Conservation (phyloP, 2,797 vertebrate species). For the Rhodeus uyekii region DNA sequence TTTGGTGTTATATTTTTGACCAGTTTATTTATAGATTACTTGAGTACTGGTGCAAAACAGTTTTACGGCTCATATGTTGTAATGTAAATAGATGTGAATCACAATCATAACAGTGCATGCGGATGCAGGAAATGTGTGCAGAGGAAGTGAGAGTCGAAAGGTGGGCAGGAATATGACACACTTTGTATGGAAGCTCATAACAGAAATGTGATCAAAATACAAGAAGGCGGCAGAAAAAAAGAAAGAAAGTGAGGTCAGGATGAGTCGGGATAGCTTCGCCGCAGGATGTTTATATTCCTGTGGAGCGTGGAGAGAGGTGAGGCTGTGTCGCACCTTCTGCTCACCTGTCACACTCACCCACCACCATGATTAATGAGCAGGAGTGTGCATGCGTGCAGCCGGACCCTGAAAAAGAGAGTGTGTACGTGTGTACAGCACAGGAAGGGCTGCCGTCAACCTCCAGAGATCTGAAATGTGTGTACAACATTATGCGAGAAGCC, state of each 20-base stretch:
- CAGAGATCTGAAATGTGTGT: slow-evolving; percentile 31
- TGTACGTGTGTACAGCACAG: not conserved
- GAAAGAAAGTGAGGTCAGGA: not conserved
- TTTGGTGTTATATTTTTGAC: too few relatives aligned
- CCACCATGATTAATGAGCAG: slow-evolving; percentile 69
- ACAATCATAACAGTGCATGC: not conserved
- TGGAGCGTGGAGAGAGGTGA: slow-evolving; percentile 59
- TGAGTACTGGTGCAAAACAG: not conserved
- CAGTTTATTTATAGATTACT: not conserved
- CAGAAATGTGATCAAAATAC: not conserved
- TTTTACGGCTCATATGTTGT: not conserved
- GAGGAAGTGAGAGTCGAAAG: not conserved
- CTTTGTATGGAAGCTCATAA: not conserved
- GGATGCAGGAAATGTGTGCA: not conserved
- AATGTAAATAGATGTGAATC: not conserved
- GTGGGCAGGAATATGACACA: not conserved
- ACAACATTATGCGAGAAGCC: not conserved
- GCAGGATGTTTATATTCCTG: slow-evolving; percentile 62
- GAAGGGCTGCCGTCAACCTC: not conserved
- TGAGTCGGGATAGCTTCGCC: slow-evolving; percentile 26
- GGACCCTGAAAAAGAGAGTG: slow-evolving; percentile 26
- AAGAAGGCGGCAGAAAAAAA: not conserved
- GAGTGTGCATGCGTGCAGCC: slow-evolving; percentile 44
- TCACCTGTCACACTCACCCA: slow-evolving; percentile 64
- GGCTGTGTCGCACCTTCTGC: slow-evolving; percentile 59